Percentiles rank a stretch among this genome's conserved stretches.
These are phyloP conservation scores for Cromileptes altivelis DNA, from an alignment of 2,113 vertebrate genomes.

Conservation along the genomic window DNA sequence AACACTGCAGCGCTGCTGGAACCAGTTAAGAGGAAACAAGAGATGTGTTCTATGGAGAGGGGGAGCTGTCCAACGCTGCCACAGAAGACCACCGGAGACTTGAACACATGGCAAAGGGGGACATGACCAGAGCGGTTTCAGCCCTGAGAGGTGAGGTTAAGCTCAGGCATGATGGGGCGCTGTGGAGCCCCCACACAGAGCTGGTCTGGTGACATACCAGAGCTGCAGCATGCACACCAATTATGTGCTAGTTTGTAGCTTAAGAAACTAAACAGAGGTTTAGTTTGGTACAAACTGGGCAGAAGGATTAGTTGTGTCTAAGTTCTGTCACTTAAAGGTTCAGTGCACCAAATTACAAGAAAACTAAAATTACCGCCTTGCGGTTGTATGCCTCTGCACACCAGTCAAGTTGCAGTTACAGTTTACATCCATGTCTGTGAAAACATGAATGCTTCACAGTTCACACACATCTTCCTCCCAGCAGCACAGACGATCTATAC, in stretches of 20 bases:
- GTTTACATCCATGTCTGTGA: too few relatives aligned
- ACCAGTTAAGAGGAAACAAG: conserved; percentile 71
- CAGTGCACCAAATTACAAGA: too few relatives aligned
- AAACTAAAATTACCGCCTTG: too few relatives aligned
- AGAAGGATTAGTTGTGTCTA: not conserved
- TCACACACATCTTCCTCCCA: too few relatives aligned
- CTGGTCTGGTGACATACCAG: conserved; percentile 8
- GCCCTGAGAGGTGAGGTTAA: conserved; percentile 42
- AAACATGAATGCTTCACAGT: too few relatives aligned
- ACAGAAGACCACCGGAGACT: conserved; percentile 53
- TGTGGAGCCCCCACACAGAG: conserved; percentile 39
- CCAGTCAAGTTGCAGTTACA: too few relatives aligned
- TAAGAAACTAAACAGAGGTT: conserved; percentile 15
- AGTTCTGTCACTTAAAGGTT: too few relatives aligned
- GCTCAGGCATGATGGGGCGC: conserved; percentile 1
- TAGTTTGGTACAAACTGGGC: not conserved
- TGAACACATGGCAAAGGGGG: conserved; percentile 18
- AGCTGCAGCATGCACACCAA: not conserved
- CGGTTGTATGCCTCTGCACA: too few relatives aligned
- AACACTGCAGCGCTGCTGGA: conserved; percentile 61
- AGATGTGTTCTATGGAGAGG: conserved; percentile 51
- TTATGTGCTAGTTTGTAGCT: conserved; percentile 10
- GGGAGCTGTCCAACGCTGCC: conserved; percentile 25
- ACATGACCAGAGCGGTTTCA: not conserved
- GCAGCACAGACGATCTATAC: too few relatives aligned